These are phyloP conservation scores for Xenus cinereus DNA, from an alignment of 2,113 vertebrate genomes.

Conservation along the genomic window DNA sequence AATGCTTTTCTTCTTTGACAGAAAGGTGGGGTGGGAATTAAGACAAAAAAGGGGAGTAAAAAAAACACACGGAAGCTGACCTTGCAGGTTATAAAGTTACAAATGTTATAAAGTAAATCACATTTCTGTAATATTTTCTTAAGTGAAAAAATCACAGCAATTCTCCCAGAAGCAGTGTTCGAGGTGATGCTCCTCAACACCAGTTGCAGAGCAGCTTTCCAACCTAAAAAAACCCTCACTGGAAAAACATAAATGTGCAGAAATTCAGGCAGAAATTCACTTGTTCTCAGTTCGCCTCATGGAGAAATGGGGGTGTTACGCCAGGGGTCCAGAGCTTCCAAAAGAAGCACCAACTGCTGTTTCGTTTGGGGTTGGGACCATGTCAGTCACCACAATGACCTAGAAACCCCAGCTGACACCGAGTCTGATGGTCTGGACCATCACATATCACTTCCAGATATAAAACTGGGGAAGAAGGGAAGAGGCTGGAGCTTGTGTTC, in stretches of 20 bases:
- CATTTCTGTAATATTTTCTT: background rate
- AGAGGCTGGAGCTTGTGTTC: background rate
- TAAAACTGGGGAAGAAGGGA: background rate
- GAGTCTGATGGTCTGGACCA: background rate
- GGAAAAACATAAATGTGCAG: background rate
- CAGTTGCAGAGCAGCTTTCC: background rate
- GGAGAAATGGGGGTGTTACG: background rate
- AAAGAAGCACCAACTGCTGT: background rate
- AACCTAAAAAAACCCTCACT: background rate
- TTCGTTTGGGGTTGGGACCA: background rate
- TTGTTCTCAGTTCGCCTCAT: background rate
- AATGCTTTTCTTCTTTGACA: background rate
- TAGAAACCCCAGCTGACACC: background rate
- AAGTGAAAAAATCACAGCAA: background rate
- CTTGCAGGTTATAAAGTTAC: background rate
- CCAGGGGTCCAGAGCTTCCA: background rate
- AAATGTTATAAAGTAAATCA: background rate
- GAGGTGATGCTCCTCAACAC: background rate
- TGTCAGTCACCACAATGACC: background rate
- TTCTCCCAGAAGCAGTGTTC: background rate
- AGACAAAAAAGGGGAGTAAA: background rate
- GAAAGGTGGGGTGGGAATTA: background rate
- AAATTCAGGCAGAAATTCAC: background rate
- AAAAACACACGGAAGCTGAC: background rate
- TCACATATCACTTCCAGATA: background rate